Evolutionary conservation across 2,113 vertebrate genomes (phyloP).

Genomic region (Naja naja): DNA sequence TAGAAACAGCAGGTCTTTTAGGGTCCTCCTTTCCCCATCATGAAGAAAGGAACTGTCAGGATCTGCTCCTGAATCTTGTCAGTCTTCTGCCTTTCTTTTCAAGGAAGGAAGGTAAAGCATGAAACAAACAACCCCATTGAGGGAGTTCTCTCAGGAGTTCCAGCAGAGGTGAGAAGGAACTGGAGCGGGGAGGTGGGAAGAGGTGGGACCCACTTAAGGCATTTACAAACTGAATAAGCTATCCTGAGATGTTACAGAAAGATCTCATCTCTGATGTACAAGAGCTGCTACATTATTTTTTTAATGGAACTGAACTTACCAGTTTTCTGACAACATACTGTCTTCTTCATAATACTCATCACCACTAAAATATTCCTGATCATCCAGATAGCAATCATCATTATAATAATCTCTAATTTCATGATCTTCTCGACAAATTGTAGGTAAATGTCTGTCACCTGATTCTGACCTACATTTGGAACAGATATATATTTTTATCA

Average conservation of each 20-base stretch:
- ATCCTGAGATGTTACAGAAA: background rate
- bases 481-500: background rate
- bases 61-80: background rate
- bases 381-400: conserved; percentile 80
- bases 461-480: conserved; percentile 78
- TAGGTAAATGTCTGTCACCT: conserved; percentile 81
- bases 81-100: background rate
- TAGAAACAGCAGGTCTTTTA: background rate
- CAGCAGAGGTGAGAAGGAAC: too few species aligned
- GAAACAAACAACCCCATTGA: too few species aligned
- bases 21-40: background rate
- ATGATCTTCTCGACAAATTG: conserved; percentile 86
- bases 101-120: too few species aligned
- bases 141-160: too few species aligned
- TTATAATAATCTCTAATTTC: conserved; percentile 74
- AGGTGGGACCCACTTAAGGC: background rate
- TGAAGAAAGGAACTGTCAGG: background rate
- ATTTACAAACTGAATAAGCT: background rate
- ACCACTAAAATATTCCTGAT: conserved; percentile 89
- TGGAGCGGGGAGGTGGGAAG: too few species aligned
- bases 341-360: conserved; percentile 93
- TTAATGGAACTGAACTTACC: conserved; percentile 64
- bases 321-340: conserved; percentile 83
- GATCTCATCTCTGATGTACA: background rate
- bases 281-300: background rate